A percentile compares a stretch with the other conserved stretches of the same genome.
These are phyloP conservation scores for Tinea trinotella DNA, from an alignment of 2,888 invertebrate species.

Conservation along the genomic window DNA sequence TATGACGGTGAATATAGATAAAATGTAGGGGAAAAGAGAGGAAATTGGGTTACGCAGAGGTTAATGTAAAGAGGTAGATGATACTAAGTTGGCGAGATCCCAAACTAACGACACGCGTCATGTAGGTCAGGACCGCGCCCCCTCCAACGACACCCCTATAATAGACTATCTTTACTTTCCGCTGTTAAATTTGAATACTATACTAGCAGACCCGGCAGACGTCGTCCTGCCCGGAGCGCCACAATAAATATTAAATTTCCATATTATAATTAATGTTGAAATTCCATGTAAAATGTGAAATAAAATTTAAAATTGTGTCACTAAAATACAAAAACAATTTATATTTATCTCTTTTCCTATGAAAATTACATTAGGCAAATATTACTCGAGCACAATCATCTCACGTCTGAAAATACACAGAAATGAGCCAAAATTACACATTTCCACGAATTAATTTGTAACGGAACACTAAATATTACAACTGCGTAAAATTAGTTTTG, in stretches of 20 bases:
- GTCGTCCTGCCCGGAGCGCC: too few relatives aligned
- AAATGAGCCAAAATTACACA: too few relatives aligned
- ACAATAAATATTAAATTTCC: too few relatives aligned
- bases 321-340: too few relatives aligned
- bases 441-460: background rate
- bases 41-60: slow-evolving; percentile 9
- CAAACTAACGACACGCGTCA: slow-evolving; percentile 45
- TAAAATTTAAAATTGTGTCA: too few relatives aligned
- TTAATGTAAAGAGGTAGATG: slow-evolving; percentile 28
- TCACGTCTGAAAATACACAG: background rate
- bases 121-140: slow-evolving; percentile 58
- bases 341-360: too few relatives aligned
- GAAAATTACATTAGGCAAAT: too few relatives aligned
- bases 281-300: too few relatives aligned
- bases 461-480: background rate
- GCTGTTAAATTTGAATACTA: too few relatives aligned
- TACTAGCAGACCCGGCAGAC: too few relatives aligned
- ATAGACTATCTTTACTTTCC: background rate
- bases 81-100: slow-evolving; percentile 49
- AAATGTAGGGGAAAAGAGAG: background rate
- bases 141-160: background rate
- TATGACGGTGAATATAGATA: slow-evolving; percentile 1
- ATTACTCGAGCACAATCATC: too few relatives aligned
- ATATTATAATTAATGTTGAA: too few relatives aligned
- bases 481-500: background rate